Evolutionary conservation across 1,140 invertebrate genomes (phyloP).

Genomic region (Nixonia krombeini): DNA sequence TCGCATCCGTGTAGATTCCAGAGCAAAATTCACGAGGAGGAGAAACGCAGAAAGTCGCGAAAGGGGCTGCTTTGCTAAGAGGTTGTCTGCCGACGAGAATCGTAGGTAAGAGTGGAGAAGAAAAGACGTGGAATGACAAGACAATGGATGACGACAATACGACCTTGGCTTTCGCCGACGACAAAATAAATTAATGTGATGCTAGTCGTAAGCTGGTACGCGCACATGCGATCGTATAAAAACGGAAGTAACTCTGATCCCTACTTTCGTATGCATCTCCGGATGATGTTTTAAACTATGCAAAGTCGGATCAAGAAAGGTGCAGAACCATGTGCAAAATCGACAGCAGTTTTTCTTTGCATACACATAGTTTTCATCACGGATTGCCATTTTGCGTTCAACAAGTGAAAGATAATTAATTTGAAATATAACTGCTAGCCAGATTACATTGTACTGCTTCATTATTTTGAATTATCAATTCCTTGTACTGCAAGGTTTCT

Average conservation of each 20-base stretch:
- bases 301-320: too few relatives aligned
- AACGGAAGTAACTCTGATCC: constrained; percentile 23
- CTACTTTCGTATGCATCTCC: constrained; percentile 10
- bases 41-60: constrained; percentile 9
- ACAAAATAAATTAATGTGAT: constrained; percentile 59
- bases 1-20: constrained; percentile 24
- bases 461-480: too few relatives aligned
- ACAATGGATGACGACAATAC: constrained; percentile 63
- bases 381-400: too few relatives aligned
- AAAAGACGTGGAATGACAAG: constrained; percentile 51
- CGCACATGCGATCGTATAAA: background rate
- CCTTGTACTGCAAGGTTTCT: too few relatives aligned
- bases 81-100: constrained; percentile 25
- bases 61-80: constrained; percentile 19
- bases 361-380: too few relatives aligned
- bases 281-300: too few relatives aligned
- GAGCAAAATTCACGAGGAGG: constrained; percentile 4
- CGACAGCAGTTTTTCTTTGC: too few relatives aligned
- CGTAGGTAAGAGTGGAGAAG: constrained; percentile 12
- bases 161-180: constrained; percentile 39
- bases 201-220: constrained; percentile 19
- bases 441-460: too few relatives aligned
- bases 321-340: too few relatives aligned
- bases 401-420: too few relatives aligned
- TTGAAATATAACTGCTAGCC: too few relatives aligned